Percentiles rank a stretch among this genome's conserved stretches.
phyloP scores from a whole-genome alignment of 92 coral and sea anemone genomes.

The Pocillopora grandis region DNA sequence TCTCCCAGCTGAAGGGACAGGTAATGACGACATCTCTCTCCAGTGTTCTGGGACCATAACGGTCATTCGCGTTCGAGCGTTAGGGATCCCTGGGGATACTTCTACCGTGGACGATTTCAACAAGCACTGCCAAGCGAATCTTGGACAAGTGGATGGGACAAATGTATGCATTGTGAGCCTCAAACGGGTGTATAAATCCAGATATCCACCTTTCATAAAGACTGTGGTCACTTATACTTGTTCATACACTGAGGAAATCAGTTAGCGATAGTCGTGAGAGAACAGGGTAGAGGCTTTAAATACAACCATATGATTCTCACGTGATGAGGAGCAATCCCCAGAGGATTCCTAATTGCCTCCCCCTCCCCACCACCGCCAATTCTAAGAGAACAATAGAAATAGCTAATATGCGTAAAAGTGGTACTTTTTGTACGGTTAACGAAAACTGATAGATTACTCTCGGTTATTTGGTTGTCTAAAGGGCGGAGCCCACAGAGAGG shows the following conservation, averaged over 20 bases:
- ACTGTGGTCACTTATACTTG: constrained; percentile 63
- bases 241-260: constrained; percentile 43
- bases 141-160: constrained; percentile 53
- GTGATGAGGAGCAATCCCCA: background rate
- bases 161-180: constrained; percentile 78
- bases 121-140: constrained; percentile 64
- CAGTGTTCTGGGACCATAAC: constrained; percentile 66
- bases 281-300: constrained; percentile 1
- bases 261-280: constrained; percentile 8
- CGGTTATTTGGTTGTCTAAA: too few species aligned
- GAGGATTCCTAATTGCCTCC: too few species aligned
- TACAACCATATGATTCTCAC: constrained; percentile 4
- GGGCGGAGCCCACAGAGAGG: too few species aligned
- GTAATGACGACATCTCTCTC: constrained; percentile 79
- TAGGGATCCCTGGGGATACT: constrained; percentile 70
- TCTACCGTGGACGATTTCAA: constrained; percentile 68
- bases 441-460: too few species aligned
- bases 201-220: constrained; percentile 70
- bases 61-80: constrained; percentile 65
- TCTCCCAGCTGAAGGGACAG: constrained; percentile 61
- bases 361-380: too few species aligned
- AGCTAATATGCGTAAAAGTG: too few species aligned
- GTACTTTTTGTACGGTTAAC: too few species aligned
- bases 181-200: constrained; percentile 73
- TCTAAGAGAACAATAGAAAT: too few species aligned